Base-by-base conservation (phyloP, 1,140 invertebrate species). In the Mizuhopecten yessoensis region DNA sequence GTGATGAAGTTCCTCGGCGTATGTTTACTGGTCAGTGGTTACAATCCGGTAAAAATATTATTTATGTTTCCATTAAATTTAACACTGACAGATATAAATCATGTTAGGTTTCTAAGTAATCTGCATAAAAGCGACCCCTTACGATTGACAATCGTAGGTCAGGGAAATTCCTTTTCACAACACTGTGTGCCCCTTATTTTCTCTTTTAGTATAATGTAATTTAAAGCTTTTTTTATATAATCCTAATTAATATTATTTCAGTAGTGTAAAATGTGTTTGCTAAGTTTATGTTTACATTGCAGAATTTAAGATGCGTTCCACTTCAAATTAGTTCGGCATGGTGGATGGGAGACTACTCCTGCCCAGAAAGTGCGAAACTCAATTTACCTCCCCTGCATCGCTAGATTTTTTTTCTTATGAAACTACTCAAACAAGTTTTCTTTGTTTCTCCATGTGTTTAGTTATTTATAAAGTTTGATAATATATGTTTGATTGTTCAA, bases 1-100 rank as follows among this genome's bases (percentile, higher is more conserved):
- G 57, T 75, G 23, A n/a, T n/a, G 57, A 75, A 75, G 57, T 75
- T 29, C n/a, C 57, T 75, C 57, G 57, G 57, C n/a, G 57, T 75
- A 75, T 29, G 29, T 75, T 29, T 75, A 29, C 57, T 75, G 57
- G 57, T 75, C 57, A 75, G 57, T 75, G 23, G 17, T 75, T 29
- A 75, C 23, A 29, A 75, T 75, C 29, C 5, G 57, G 57, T 75
- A 29, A 75, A 45, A 75, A 75, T 75, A 75, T 75, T 29, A 75
- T 75, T 75, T 75, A 75, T 75, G 57, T 75, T 75, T 75, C 57
- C 57, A 75, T 75, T 75, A 75, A 75, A 11, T 75, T 75, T 75
- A 29, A n/a, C n/a, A 29, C n/a, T 75, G 57, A 75, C 57, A 75
- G 57, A 29, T n/a, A 75, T 75, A 75, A 75, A 75, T 75, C 57